Conservation (phyloP, 1,140 invertebrate species). For the Eumeta japonica region DNA sequence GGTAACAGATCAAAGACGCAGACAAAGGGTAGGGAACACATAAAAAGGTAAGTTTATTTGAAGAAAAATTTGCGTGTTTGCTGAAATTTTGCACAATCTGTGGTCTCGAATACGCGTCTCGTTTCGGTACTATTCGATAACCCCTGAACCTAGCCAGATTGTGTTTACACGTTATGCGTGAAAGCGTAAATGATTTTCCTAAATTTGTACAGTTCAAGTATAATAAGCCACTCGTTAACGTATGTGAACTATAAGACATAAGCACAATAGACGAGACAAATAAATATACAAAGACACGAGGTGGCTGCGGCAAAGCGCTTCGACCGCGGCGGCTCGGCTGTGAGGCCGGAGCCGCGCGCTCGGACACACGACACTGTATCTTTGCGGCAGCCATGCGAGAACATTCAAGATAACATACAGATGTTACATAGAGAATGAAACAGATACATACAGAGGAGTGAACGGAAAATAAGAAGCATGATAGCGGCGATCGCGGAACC, state of each 20-base stretch:
- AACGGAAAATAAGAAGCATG: slow-evolving; percentile 50
- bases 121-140: slow-evolving; percentile 43
- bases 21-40: slow-evolving; percentile 64
- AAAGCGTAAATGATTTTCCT: slow-evolving; percentile 59
- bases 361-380: slow-evolving; percentile 11
- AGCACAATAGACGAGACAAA: slow-evolving; percentile 59
- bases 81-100: slow-evolving; percentile 48
- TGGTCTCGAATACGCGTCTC: slow-evolving; percentile 41
- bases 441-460: slow-evolving; percentile 55
- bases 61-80: slow-evolving; percentile 55
- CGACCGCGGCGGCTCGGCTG: slow-evolving; percentile 8
- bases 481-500: slow-evolving; percentile 37
- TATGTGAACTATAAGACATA: slow-evolving; percentile 50
- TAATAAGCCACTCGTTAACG: slow-evolving; percentile 39
- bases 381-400: slow-evolving; percentile 48
- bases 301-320: slow-evolving; percentile 39
- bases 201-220: slow-evolving; percentile 44
- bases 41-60: slow-evolving; percentile 57
- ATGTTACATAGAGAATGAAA: slow-evolving; percentile 61
- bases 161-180: slow-evolving; percentile 53
- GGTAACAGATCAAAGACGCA: slow-evolving; percentile 64
- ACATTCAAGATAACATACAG: slow-evolving; percentile 61
- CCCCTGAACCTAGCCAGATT: slow-evolving; percentile 39
- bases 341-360: slow-evolving; percentile 12
- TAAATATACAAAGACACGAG: slow-evolving; percentile 50